Percentiles rank a stretch among this genome's conserved stretches.
Conservation (phyloP, 1,140 invertebrate genomes). For the Cotesia typhae region DNA sequence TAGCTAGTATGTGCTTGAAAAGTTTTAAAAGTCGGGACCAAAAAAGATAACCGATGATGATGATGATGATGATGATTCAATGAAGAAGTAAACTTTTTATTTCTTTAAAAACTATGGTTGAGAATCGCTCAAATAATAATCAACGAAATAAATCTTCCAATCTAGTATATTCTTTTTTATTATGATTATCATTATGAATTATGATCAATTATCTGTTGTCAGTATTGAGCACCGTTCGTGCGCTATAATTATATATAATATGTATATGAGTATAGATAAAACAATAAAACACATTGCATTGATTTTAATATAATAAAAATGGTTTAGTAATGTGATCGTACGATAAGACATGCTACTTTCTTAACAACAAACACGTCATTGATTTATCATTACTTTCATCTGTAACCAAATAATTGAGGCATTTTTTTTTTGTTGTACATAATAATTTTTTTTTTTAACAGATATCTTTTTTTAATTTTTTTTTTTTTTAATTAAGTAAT, state of each 20-base stretch:
- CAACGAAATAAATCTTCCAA: conserved; percentile 54
- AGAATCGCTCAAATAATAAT: conserved; percentile 44
- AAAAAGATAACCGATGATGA: no score
- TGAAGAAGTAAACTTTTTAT: conserved; percentile 12
- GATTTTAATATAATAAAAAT: background rate
- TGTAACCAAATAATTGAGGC: no score
- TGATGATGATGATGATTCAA: conserved; percentile 35
- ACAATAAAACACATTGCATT: background rate
- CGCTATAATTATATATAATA: background rate
- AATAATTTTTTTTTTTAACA: no score
- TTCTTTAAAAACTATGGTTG: conserved; percentile 31
- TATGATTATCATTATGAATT: background rate
- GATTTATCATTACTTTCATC: no score
- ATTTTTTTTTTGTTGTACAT: no score
- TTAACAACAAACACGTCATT: no score
- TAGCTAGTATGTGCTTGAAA: conserved; percentile 4
- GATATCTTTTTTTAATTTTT: no score
- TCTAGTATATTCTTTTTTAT: conserved; percentile 10
- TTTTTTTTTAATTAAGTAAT: no score
- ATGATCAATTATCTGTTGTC: no score
- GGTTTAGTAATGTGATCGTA: background rate
- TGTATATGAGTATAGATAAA: no score
- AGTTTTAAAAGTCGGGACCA: no score
- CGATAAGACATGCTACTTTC: no score
- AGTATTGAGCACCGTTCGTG: background rate